phyloP scores from a whole-genome alignment of 2,797 vertebrate species.

The Danio albolineatus region DNA sequence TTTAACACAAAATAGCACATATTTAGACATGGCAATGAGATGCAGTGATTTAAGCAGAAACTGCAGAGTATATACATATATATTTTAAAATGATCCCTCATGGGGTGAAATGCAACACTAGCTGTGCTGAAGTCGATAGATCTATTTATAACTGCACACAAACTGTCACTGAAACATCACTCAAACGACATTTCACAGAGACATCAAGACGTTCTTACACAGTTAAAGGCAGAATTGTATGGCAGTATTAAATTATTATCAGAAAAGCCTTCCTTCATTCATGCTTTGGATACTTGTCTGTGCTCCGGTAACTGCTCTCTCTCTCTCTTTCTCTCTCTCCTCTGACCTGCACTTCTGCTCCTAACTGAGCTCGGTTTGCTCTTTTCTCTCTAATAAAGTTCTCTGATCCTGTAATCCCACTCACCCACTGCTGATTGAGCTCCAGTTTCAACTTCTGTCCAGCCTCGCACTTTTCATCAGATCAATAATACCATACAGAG shows the following conservation, averaged over 20 bases:
- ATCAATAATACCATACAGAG: slow-evolving; percentile 29
- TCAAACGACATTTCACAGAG: slow-evolving; percentile 16
- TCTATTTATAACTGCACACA: slow-evolving; percentile 30
- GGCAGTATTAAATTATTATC: slow-evolving; percentile 1
- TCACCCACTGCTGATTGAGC: not conserved
- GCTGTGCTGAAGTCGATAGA: slow-evolving; percentile 2
- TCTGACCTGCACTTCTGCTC: slow-evolving; percentile 5
- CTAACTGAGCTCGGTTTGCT: not conserved
- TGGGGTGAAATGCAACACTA: slow-evolving; percentile 9
- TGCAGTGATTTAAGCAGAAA: slow-evolving; percentile 6
- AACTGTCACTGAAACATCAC: slow-evolving; percentile 33
- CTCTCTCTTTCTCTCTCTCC: not conserved
- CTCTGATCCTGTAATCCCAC: slow-evolving; percentile 26
- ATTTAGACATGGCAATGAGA: slow-evolving; percentile 26
- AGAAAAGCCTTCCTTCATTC: not conserved
- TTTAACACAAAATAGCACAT: slow-evolving; percentile 10
- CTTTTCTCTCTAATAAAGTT: slow-evolving; percentile 7
- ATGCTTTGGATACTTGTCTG: not conserved
- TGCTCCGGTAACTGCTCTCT: slow-evolving; percentile 4
- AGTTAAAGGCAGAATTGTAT: slow-evolving; percentile 3
- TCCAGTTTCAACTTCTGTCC: slow-evolving; percentile 18
- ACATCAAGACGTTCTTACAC: slow-evolving; percentile 12
- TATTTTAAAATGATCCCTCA: not conserved
- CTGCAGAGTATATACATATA: not conserved
- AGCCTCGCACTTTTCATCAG: slow-evolving; percentile 13